Evolutionary conservation across 2,113 vertebrate genomes (phyloP).

Genomic region (Gymnobelideus leadbeateri): DNA sequence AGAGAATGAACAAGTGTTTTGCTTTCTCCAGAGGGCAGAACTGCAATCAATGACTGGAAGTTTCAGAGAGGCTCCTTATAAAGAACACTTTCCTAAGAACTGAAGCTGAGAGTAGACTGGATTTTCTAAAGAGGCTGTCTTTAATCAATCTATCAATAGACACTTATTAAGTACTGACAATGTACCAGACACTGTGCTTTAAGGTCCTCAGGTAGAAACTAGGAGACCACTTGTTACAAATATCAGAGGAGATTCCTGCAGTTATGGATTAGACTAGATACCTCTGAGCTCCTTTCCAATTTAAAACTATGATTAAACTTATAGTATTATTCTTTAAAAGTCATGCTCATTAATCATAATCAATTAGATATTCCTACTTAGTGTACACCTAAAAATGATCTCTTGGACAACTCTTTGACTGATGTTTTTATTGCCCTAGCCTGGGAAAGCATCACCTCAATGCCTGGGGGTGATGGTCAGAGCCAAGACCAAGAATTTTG

Average conservation of each 20-base stretch:
- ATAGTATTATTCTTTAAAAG: background rate
- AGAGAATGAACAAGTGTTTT: background rate
- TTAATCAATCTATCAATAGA: background rate
- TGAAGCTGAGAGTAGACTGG: background rate
- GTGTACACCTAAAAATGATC: accelerated
- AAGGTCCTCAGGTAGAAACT: background rate
- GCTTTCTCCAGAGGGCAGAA: background rate
- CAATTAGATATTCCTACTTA: background rate
- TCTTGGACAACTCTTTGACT: background rate
- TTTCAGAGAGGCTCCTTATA: background rate
- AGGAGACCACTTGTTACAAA: background rate
- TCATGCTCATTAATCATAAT: accelerated
- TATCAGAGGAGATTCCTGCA: background rate
- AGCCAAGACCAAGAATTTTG: background rate
- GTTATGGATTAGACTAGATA: background rate
- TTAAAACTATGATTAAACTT: background rate
- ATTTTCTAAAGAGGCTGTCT: background rate
- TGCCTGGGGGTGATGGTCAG: background rate
- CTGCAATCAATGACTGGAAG: background rate
- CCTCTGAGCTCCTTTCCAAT: background rate
- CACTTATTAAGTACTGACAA: background rate
- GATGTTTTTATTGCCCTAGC: background rate
- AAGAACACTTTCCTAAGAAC: background rate
- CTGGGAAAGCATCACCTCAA: too few species aligned
- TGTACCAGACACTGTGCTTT: background rate